phyloP scores from a whole-genome alignment of 2,113 vertebrate species.

The Sylvietta virens region DNA sequence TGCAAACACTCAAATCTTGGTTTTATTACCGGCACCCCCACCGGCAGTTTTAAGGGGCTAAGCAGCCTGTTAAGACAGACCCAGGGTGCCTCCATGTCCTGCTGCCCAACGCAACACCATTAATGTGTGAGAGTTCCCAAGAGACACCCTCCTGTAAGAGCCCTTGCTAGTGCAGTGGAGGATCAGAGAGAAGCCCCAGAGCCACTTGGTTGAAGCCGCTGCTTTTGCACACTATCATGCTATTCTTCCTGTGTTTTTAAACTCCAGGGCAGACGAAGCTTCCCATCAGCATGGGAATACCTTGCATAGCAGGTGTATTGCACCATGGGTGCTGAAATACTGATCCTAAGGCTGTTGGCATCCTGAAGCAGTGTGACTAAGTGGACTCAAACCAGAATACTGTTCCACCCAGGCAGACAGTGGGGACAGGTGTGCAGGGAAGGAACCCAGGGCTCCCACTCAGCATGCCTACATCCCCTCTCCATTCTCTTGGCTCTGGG shows the following conservation, averaged over 20 bases:
- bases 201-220: not conserved
- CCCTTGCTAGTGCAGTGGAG: not conserved
- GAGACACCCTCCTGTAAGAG: not conserved
- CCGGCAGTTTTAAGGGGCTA: too few relatives aligned
- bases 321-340: not conserved
- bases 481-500: not conserved
- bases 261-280: not conserved
- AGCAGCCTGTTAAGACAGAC: not conserved
- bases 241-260: not conserved
- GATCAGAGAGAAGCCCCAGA: not conserved
- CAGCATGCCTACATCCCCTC: rapidly evolving
- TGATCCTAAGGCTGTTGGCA: not conserved
- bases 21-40: not conserved
- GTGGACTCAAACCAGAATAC: not conserved
- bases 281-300: not conserved
- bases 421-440: not conserved
- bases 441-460: not conserved
- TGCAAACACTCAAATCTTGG: not conserved
- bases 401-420: not conserved
- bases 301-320: not conserved
- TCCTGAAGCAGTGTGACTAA: not conserved
- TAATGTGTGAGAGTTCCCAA: not conserved
- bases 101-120: not conserved
- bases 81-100: not conserved
- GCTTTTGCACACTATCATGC: not conserved